These are phyloP conservation scores for Brassicogethes aeneus DNA, from an alignment of 2,888 invertebrate genomes.

Conservation along the genomic window DNA sequence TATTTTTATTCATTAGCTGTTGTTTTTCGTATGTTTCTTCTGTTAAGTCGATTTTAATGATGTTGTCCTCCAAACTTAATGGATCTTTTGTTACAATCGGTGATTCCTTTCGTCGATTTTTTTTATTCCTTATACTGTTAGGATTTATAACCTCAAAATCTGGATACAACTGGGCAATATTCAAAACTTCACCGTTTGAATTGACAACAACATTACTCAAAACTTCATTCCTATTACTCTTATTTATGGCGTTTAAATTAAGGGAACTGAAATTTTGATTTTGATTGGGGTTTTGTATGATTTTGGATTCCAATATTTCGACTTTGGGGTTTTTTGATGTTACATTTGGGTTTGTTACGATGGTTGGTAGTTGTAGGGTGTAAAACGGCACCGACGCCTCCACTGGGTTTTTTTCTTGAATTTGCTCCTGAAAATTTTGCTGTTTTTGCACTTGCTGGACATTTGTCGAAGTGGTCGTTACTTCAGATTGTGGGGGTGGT, in stretches of 20 bases:
- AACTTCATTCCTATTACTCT: conserved; percentile 20
- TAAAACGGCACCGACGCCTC: conserved; percentile 22
- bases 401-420: conserved; percentile 8
- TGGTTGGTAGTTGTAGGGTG: conserved; percentile 28
- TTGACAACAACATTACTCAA: conserved; percentile 34
- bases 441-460: conserved; percentile 4
- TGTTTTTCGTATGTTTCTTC: conserved; percentile 11
- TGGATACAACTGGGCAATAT: conserved; percentile 28
- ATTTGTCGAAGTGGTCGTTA: conserved; percentile 11
- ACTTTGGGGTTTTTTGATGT: conserved; percentile 14
- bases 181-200: conserved; percentile 35
- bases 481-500: conserved; percentile 11
- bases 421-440: conserved; percentile 4
- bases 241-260: conserved; percentile 26
- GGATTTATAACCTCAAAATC: conserved; percentile 29
- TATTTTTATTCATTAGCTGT: conserved; percentile 3
- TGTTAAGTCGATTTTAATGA: conserved; percentile 33
- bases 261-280: conserved; percentile 30
- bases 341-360: conserved; percentile 20
- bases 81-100: no score
- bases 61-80: conserved; percentile 15
- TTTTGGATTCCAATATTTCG: conserved; percentile 10
- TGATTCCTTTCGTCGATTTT: background rate
- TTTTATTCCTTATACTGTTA: conserved; percentile 5
- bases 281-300: conserved; percentile 10